Percentiles rank a stretch among this genome's conserved stretches.
These are phyloP conservation scores for Drosophila buzzatii DNA, from an alignment of 2,888 invertebrate genomes.

Conservation along the genomic window DNA sequence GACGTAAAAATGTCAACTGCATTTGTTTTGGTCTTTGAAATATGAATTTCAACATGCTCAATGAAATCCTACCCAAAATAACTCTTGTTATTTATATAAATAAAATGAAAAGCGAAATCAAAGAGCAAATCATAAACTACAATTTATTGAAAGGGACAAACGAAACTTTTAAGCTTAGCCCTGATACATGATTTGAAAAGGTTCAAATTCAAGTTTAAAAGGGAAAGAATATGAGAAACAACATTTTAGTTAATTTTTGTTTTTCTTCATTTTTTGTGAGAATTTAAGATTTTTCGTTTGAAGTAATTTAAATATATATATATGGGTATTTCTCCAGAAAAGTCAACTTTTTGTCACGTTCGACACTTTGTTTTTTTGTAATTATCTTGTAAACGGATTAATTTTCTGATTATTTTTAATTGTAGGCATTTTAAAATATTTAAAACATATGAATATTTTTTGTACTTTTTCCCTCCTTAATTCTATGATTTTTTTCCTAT, in stretches of 20 bases:
- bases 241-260: conserved; percentile 19
- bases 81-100: conserved; percentile 18
- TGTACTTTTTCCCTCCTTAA: too few relatives aligned
- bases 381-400: too few relatives aligned
- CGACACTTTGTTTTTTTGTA: too few relatives aligned
- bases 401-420: too few relatives aligned
- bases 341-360: too few relatives aligned
- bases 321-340: too few relatives aligned
- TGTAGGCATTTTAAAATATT: too few relatives aligned
- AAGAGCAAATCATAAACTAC: conserved; percentile 56
- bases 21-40: conserved; percentile 71
- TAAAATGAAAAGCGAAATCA: not conserved
- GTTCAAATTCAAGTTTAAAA: conserved; percentile 15
- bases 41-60: conserved; percentile 66
- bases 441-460: too few relatives aligned
- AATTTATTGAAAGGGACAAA: conserved; percentile 57
- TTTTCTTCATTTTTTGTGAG: not conserved
- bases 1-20: conserved; percentile 77
- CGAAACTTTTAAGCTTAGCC: conserved; percentile 36
- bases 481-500: too few relatives aligned
- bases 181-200: conserved; percentile 20
- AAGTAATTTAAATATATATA: too few relatives aligned
- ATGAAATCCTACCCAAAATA: conserved; percentile 39
- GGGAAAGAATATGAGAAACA: not conserved
- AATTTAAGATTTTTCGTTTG: too few relatives aligned